A percentile compares a stretch with the other conserved stretches of the same genome.
Conservation (phyloP, 2,888 invertebrate species). For the Dichetophora obliterata region DNA sequence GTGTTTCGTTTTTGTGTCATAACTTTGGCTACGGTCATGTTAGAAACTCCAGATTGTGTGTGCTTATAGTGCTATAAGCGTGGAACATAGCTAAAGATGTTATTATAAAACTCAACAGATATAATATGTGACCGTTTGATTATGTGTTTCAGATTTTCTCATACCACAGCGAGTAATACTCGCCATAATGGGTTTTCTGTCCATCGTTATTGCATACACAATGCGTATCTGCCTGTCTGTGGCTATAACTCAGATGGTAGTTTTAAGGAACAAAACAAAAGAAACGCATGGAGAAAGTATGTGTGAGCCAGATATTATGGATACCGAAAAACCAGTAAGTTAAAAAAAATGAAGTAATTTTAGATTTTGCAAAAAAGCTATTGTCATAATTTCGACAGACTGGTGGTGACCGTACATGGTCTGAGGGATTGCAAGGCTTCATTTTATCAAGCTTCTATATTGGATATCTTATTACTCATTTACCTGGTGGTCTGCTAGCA, state of each 20-base stretch:
- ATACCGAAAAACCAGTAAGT: background rate
- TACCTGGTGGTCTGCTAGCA: constrained; percentile 84
- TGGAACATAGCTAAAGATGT: too few relatives aligned
- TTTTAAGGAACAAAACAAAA: constrained; percentile 35
- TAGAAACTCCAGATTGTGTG: too few relatives aligned
- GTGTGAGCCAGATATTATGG: background rate
- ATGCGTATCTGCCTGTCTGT: constrained; percentile 78
- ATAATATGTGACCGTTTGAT: too few relatives aligned
- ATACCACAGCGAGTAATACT: constrained; percentile 77
- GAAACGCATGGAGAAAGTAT: background rate
- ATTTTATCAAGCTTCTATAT: constrained; percentile 85
- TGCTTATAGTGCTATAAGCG: too few relatives aligned
- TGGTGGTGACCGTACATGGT: constrained; percentile 73
- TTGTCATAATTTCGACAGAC: too few relatives aligned
- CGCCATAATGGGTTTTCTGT: constrained; percentile 77
- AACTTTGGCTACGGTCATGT: too few relatives aligned
- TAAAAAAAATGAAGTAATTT: too few relatives aligned
- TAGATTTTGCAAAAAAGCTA: too few relatives aligned
- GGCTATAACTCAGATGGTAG: constrained; percentile 78
- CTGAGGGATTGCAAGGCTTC: constrained; percentile 77
- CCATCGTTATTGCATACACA: constrained; percentile 77
- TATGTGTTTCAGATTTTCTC: constrained; percentile 73
- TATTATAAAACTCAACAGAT: too few relatives aligned
- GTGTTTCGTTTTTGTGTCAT: too few relatives aligned
- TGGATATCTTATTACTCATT: constrained; percentile 83